Evolutionary conservation across 2,888 invertebrate genomes (phyloP), one percentile per base, ranked within the genome.

Genomic region (Branchinecta sandiegonensis): DNA sequence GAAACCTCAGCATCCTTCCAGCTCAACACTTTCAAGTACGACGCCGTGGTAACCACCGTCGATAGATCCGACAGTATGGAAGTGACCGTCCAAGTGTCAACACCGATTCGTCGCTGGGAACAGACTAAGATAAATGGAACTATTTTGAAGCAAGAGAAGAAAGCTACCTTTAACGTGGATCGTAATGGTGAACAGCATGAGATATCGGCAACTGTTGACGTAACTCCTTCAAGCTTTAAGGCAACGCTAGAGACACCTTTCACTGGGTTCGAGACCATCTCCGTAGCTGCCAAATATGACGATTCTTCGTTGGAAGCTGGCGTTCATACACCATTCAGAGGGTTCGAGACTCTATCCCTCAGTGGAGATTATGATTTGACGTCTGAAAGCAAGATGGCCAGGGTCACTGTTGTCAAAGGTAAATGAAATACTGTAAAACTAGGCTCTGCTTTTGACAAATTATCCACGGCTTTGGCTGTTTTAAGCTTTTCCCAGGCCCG

Each of bases 191-290:
- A 68, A 8, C 48, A 63, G 9, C 65, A 69, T 46, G 70, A 71
- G 23, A 68, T 67, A 13, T 66, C 63, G 50, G 65, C 17, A 5
- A 17, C 67, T 14, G 13, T 70, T 46, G 13, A 70, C 8, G 46
- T 50, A 13, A 66, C 37, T 2, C n/a, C 65, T 11, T 56, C 48
- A 1, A 66, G 48, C 47, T 23, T 48, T 47, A 66, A 14, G 14
- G 69, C 67, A 13, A 64, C 47, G 5, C 12, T 70, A 14, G 69
- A 66, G 10, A 69, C 70, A 11, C 48, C 71, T 4, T 17, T 71
- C 46, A 17, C 14, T 12, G 68, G 68, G 17, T 71, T 48, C 65
- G 70, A 71, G 63, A 68, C 46, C 9, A 63, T 68, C 3, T 65
- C 65, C 56, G n/a, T 71, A 7, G 66, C 48, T 13, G 65, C 23